These are phyloP conservation scores for Deroplatys truncata DNA, from an alignment of 2,888 invertebrate species.

Conservation along the genomic window DNA sequence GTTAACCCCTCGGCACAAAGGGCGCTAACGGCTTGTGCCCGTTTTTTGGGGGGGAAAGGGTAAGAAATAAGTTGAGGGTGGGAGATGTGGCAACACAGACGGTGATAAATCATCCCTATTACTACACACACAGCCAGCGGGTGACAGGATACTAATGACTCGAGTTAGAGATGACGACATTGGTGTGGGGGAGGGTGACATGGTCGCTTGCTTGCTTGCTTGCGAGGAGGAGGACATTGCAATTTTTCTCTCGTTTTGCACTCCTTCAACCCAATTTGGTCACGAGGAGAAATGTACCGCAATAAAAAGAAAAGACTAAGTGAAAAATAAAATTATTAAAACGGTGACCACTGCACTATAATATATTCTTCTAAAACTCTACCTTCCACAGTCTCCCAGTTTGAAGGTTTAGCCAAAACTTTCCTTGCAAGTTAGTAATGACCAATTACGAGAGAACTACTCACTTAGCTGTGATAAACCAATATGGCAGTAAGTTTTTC, in stretches of 20 bases:
- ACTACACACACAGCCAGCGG: not conserved
- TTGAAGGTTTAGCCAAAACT: too few species aligned
- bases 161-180: not conserved
- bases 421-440: too few species aligned
- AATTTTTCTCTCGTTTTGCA: not conserved
- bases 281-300: not conserved
- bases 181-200: not conserved
- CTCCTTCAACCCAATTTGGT: not conserved
- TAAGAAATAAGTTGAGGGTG: not conserved
- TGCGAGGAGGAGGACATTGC: not conserved
- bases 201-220: not conserved
- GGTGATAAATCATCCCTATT: not conserved
- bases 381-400: too few species aligned
- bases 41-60: not conserved
- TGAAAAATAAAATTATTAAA: not conserved
- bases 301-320: not conserved
- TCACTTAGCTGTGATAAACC: too few species aligned
- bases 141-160: not conserved
- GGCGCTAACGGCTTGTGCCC: not conserved
- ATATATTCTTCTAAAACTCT: too few species aligned
- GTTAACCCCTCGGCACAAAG: not conserved
- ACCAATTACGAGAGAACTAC: too few species aligned
- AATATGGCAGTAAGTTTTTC: too few species aligned
- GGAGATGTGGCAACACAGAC: too few species aligned
- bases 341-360: too few species aligned